Base-by-base conservation (phyloP, 2,797 vertebrate species). In the Oceanodroma leucorhoa region DNA sequence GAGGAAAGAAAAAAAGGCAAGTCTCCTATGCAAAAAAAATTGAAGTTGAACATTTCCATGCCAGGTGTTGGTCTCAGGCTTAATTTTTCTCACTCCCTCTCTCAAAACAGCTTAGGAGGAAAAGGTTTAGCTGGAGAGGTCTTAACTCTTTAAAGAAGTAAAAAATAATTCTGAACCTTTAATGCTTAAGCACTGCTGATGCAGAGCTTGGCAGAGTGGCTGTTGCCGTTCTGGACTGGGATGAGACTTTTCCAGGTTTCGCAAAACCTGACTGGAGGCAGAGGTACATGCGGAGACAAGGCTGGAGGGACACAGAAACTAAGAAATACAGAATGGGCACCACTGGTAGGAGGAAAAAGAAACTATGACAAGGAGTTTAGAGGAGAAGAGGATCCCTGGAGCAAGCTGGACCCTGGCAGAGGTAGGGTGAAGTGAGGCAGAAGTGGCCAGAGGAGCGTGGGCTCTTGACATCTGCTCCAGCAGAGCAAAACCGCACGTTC, bases 31-130 rank as follows among this genome's bases (percentile, higher is more conserved):
- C 30, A 87, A 51, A 60, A 62, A 30, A 75, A n/a, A 9, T 5
- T 7, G 1, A 48, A 65, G 4, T 14, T 41, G 50, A 90, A 4
- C 21, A 72, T 89, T 95, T 92, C 30, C 13, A 54, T 67, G 30
- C 27, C 71, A 77, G 5, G 3, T 71, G 19, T 26, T 81, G 46
- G 24, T 45, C 67, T 89, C 57, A 20, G 51, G 34, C 14, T 67
- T 79, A 54, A 64, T 73, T 90, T 73, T 93, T 65, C 27, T 83
- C 45, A 32, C 8, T 83, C 38, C 9, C 2, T 62, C 60, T 66
- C 36, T 89, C 80, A 50, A 86, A 95, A 73, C 24, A 73, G 36
- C 41, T 94, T 46, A 93, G 61, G 13, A 84, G 20, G 46, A 84
- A 91, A 86, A 70, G 48, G 27, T 64, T 92, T 55, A 77, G 15